phyloP scores from a whole-genome alignment of 2,797 vertebrate species.

The Jordanella pulchra region DNA sequence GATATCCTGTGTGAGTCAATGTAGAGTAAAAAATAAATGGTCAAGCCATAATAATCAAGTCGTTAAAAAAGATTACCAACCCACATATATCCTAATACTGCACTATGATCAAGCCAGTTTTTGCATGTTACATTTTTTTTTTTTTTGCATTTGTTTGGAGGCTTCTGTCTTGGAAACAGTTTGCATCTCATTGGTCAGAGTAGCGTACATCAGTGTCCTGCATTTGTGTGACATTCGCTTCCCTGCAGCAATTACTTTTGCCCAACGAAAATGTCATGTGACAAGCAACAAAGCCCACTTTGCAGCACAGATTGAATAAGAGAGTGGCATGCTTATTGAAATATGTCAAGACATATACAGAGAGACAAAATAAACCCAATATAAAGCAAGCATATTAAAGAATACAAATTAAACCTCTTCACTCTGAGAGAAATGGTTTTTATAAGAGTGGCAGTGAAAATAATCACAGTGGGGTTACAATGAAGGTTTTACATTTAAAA shows the following conservation, averaged over 20 bases:
- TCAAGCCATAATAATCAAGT: background rate
- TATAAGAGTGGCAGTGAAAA: slow-evolving; percentile 15
- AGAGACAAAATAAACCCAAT: background rate
- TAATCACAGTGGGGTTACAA: slow-evolving; percentile 29
- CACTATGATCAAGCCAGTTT: background rate
- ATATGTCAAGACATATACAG: background rate
- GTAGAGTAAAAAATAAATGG: background rate
- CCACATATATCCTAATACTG: background rate
- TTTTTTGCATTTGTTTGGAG: slow-evolving; percentile 6
- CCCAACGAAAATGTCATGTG: slow-evolving; percentile 41
- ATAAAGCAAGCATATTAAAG: background rate
- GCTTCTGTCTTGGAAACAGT: slow-evolving; percentile 19
- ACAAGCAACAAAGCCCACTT: slow-evolving; percentile 13
- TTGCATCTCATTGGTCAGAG: slow-evolving; percentile 19
- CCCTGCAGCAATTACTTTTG: slow-evolving; percentile 44
- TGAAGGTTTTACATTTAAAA: slow-evolving; percentile 47
- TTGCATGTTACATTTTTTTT: background rate
- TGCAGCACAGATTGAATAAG: slow-evolving; percentile 19
- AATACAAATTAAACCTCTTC: background rate
- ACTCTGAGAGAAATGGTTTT: slow-evolving; percentile 1
- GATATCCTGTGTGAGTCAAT: background rate
- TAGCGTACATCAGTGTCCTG: slow-evolving; percentile 21
- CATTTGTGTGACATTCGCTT: slow-evolving; percentile 31
- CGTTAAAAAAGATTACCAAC: background rate
- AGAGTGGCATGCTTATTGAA: background rate